Base-by-base conservation (phyloP, 2,888 invertebrate genomes). In the Spilosoma lubricipeda region DNA sequence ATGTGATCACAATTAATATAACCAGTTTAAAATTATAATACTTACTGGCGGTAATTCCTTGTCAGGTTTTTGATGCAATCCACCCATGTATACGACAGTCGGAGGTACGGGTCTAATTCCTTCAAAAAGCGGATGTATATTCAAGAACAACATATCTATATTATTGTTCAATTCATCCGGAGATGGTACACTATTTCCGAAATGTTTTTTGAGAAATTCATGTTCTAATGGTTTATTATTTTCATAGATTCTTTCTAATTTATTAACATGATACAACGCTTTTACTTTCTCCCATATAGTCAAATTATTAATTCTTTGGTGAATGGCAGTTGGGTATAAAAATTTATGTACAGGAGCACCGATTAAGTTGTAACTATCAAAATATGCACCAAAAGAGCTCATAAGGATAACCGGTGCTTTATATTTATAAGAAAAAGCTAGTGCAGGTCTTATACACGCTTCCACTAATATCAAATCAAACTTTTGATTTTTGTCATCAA, bases 381-480 rank as follows among this genome's bases (percentile, higher is more conserved):
- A 18, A 2, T 59, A 73, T 8, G 13, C 82, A 2, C 88, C 88
- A 1, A 90, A 82, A 0, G 91, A 91, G 78, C 89, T 90, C 0
- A 93, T 74, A 73, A 83, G 82, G n/a, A 93, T 91, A 0, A 88
- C 85, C 5, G 93, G 91, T 3, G 80, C 87, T 67, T 91, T 86
- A 33, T 83, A 87, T 2, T 89, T 56, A 70, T 91, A 85, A 0
- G 87, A 80, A 9, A 88, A 83, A 0, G 83, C 82, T 27, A 90
- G 75, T 2, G 85, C 79, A 23, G 86, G 79, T 67, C 85, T 79
- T 0, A 78, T 56, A 71, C 79, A 86, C 11, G 87, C 85, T 85
- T 92, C 92, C 13, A 84, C 8, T 1, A 92, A 52, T 4, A 93
- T 3, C 27, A 93, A 75, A 85, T 93, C 79, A 52, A 77, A 79